Evolutionary conservation across 2,797 vertebrate species (phyloP), one percentile per base, ranked within the genome.

Genomic region (Eulemur albifrons): DNA sequence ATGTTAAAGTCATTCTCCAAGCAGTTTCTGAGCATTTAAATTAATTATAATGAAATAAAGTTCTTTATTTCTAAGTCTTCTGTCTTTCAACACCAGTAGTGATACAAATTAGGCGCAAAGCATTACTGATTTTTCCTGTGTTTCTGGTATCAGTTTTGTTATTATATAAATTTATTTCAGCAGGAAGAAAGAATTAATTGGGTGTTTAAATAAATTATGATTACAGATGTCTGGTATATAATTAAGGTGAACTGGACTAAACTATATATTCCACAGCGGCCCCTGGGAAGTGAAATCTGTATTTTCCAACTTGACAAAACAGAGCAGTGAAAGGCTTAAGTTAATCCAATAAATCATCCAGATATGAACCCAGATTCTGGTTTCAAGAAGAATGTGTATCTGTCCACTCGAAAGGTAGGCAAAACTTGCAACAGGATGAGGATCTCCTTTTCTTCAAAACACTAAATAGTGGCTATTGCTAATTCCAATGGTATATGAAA

Each of bases 21-120:
- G 83, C 32, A 83, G 38, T 35, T 96, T 25, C 79, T 88, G 87
- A 52, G 25, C 43, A 88, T 77, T 92, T 89, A 88, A 86, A 83
- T 96, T 96, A 93, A 96, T 97, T 73, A 59, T 93, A 95, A 96
- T 86, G 45, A 89, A 97, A 97, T 50, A 57, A 96, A 95, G 73
- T 59, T 67, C 32, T 65, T 65, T 65, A n/a, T 65, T 18, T n/a
- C 70, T 81, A 94, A 95, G 43, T 85, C 67, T 77, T 92, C 1
- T 48, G 40, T 72, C 91, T 95, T 93, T 80, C 57, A 85, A 81
- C 43, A 54, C 21, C 86, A 77, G 17, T 15, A 61, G 45, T 65
- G 45, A 72, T 50, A 65, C 35, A 90, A 84, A 90, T 95, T 89
- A 95, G 12, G 4, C 72, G 25, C 30, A 83, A 96, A 76, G 21